phyloP scores from a whole-genome alignment of 2,888 invertebrate species.

The Laspeyria flexula region DNA sequence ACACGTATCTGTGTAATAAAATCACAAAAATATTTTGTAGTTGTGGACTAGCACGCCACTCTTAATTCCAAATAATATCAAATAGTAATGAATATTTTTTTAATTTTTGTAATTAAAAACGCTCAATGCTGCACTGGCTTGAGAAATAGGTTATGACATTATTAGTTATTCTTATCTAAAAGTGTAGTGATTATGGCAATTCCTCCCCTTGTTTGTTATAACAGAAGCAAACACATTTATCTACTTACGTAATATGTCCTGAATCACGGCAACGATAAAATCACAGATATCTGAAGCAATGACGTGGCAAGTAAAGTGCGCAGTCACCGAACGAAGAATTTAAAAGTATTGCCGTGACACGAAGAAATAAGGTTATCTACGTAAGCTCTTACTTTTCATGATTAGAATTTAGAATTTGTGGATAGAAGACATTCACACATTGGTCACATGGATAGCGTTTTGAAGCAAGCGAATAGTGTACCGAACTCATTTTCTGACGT shows the following conservation, averaged over 20 bases:
- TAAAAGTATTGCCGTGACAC: constrained; percentile 29
- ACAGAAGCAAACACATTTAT: background rate
- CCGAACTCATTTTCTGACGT: too few species aligned
- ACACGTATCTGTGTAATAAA: too few species aligned
- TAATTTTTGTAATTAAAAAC: too few species aligned
- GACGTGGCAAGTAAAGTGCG: constrained; percentile 44
- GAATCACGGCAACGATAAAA: constrained; percentile 46
- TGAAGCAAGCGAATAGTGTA: too few species aligned
- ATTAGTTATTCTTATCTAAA: background rate
- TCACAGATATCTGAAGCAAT: constrained; percentile 45
- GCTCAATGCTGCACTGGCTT: too few species aligned
- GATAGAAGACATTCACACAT: background rate
- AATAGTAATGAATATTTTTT: too few species aligned
- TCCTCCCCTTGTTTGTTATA: constrained; percentile 7
- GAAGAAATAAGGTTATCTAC: constrained; percentile 26
- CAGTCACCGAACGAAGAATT: constrained; percentile 37
- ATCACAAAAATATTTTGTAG: too few species aligned
- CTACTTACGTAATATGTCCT: constrained; percentile 4
- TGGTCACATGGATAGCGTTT: too few species aligned
- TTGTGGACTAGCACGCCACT: too few species aligned
- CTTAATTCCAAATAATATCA: too few species aligned
- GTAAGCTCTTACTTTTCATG: constrained; percentile 11
- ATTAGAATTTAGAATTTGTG: constrained; percentile 5
- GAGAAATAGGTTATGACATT: too few species aligned
- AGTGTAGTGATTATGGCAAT: background rate